A percentile compares a stretch with the other conserved stretches of the same genome.
Evolutionary conservation across 1,140 invertebrate genomes (phyloP).

Genomic region (Helicoverpa armigera): DNA sequence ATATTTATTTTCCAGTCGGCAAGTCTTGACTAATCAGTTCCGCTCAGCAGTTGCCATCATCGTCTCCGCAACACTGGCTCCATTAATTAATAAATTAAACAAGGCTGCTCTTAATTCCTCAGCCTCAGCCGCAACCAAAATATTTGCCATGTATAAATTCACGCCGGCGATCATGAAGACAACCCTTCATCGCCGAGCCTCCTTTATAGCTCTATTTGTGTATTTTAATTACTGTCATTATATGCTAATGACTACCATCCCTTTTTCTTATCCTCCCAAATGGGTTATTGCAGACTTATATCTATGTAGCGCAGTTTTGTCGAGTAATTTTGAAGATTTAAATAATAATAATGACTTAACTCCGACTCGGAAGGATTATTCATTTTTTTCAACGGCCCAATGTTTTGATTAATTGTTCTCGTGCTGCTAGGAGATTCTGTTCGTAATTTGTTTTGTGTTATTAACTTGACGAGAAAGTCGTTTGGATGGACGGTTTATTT

Average conservation of each 20-base stretch:
- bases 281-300: constrained; percentile 85
- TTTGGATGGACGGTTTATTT: constrained; percentile 77
- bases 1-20: constrained; percentile 3
- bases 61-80: constrained; percentile 74
- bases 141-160: constrained; percentile 86
- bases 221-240: constrained; percentile 88
- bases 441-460: constrained; percentile 83
- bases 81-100: constrained; percentile 87
- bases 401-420: constrained; percentile 84
- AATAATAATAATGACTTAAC: constrained; percentile 80
- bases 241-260: constrained; percentile 87
- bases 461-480: constrained; percentile 85
- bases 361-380: constrained; percentile 72
- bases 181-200: constrained; percentile 84
- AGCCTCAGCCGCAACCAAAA: constrained; percentile 80
- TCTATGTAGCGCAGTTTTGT: constrained; percentile 78
- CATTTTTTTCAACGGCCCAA: constrained; percentile 74
- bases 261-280: constrained; percentile 87
- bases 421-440: constrained; percentile 72
- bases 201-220: constrained; percentile 87
- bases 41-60: constrained; percentile 64
- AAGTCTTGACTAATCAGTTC: constrained; percentile 55
- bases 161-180: constrained; percentile 83
- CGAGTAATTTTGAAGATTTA: constrained; percentile 80
- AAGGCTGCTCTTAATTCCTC: constrained; percentile 79